Conservation (phyloP, 2,888 invertebrate genomes). For the Neocrepidodera transversa region DNA sequence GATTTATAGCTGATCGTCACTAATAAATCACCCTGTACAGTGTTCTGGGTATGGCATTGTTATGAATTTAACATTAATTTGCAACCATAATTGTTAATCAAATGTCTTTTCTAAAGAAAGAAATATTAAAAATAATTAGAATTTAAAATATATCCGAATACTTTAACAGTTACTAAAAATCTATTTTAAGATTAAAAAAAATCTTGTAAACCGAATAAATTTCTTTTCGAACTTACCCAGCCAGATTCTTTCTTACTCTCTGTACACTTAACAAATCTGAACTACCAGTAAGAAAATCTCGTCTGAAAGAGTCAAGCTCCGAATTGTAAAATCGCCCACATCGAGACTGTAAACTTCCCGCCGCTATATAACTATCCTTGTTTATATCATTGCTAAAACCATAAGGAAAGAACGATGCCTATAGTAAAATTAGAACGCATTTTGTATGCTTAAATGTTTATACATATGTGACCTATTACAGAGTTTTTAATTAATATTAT, state of each 20-base stretch:
- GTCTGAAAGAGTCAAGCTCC: slow-evolving; percentile 16
- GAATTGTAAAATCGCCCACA: slow-evolving; percentile 26
- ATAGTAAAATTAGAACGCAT: slow-evolving; percentile 30
- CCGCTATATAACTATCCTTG: slow-evolving; percentile 21
- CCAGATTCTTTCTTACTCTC: slow-evolving; percentile 12
- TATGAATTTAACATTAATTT: no score
- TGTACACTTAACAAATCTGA: slow-evolving; percentile 9
- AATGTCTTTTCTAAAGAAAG: no score
- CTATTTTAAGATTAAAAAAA: no score
- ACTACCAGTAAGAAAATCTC: slow-evolving; percentile 14
- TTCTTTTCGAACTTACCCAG: slow-evolving; percentile 20
- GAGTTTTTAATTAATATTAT: slow-evolving; percentile 35
- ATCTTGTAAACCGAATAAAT: no score
- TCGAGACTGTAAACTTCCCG: slow-evolving; percentile 16
- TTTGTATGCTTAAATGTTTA: slow-evolving; percentile 34
- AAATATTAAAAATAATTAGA: no score
- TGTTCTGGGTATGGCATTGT: no score
- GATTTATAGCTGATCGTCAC: no score
- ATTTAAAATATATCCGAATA: no score
- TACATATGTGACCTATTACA: slow-evolving; percentile 43
- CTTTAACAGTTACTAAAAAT: no score
- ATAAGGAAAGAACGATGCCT: slow-evolving; percentile 20
- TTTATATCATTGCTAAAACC: slow-evolving; percentile 19
- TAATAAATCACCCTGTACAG: no score
- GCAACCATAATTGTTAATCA: no score